Evolutionary conservation across 1,140 invertebrate species (phyloP).

Genomic region (Zaprionus gabonicus): DNA sequence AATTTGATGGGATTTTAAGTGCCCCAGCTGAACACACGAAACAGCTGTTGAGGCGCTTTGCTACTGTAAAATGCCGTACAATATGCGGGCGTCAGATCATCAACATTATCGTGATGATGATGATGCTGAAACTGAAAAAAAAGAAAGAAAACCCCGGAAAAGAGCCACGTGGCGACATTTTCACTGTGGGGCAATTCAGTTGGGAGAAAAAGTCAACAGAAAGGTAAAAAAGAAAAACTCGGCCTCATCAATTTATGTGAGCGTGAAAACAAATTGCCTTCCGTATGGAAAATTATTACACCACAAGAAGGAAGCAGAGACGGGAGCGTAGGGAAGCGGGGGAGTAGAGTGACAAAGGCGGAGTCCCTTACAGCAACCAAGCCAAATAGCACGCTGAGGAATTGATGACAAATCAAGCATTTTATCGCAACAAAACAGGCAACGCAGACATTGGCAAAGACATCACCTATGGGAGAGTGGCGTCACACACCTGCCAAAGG

Average conservation of each 20-base stretch:
- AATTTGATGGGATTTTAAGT: constrained; percentile 78
- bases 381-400: constrained; percentile 49
- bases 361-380: not conserved
- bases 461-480: not conserved
- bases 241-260: constrained; percentile 70
- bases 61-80: constrained; percentile 42
- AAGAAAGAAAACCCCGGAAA: constrained; percentile 20
- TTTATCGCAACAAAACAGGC: constrained; percentile 46
- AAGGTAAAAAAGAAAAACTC: constrained; percentile 7
- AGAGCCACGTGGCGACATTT: constrained; percentile 55
- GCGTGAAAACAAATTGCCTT: constrained; percentile 76
- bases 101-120: constrained; percentile 63
- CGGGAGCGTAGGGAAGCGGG: constrained; percentile 23
- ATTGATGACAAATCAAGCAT: constrained; percentile 74
- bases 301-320: not conserved
- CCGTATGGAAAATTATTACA: constrained; percentile 75
- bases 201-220: constrained; percentile 33
- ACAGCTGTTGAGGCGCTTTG: constrained; percentile 35
- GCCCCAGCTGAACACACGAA: constrained; percentile 25
- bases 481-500: constrained; percentile 34
- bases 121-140: too few relatives aligned
- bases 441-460: constrained; percentile 5
- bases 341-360: not conserved
- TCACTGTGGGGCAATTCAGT: constrained; percentile 43
- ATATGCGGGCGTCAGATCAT: constrained; percentile 57